Conservation (phyloP, 2,888 invertebrate genomes). For the Hirtodrosophila confusa region DNA sequence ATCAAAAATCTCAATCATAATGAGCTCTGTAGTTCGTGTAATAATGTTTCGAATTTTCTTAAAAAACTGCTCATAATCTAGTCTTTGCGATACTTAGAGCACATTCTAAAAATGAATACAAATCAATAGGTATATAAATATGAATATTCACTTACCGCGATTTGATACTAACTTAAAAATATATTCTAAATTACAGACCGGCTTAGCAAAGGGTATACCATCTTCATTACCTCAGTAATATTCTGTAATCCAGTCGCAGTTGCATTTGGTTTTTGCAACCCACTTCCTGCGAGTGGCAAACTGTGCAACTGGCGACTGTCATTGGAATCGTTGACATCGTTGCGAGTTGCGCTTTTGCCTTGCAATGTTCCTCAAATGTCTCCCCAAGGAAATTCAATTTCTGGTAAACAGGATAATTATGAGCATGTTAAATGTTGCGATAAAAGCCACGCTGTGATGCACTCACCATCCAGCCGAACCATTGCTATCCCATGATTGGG, state of each 20-base stretch:
- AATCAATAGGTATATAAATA: too few species aligned
- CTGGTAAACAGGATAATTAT: constrained; percentile 81
- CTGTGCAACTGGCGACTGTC: constrained; percentile 63
- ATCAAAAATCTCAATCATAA: too few species aligned
- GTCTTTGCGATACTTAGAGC: too few species aligned
- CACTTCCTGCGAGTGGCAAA: constrained; percentile 49
- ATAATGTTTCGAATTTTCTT: too few species aligned
- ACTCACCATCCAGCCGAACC: constrained; percentile 32
- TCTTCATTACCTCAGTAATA: not conserved
- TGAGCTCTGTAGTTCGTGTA: too few species aligned
- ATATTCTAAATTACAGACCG: too few species aligned
- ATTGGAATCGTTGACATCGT: constrained; percentile 69
- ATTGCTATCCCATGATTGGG: constrained; percentile 71
- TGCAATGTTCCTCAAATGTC: constrained; percentile 42
- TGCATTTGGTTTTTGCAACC: constrained; percentile 58
- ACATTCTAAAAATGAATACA: too few species aligned
- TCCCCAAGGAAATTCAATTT: constrained; percentile 79
- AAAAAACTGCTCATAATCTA: too few species aligned
- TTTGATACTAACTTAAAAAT: too few species aligned
- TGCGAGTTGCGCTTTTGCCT: constrained; percentile 27
- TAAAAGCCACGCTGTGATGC: constrained; percentile 80
- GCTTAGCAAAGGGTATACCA: constrained; percentile 12
- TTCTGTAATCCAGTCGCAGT: constrained; percentile 13
- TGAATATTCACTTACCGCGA: too few species aligned
- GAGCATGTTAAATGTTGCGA: constrained; percentile 81